Percentiles rank a stretch among this genome's conserved stretches.
Conservation (phyloP, 2,797 vertebrate species). For the Liasis olivaceus region DNA sequence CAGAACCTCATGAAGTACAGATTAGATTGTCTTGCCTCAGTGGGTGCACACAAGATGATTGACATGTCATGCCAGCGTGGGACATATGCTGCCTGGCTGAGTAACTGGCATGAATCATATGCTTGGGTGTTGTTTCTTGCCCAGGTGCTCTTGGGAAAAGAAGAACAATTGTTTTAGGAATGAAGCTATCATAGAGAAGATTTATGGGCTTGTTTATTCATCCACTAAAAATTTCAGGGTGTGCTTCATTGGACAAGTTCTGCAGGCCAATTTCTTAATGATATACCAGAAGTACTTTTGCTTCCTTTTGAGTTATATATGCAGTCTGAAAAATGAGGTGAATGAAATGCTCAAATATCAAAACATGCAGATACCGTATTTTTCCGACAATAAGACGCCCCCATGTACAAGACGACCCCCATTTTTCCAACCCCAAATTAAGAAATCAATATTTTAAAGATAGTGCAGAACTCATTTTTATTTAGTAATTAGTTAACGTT, state of each 20-base stretch:
- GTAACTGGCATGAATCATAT: slow-evolving; percentile 64
- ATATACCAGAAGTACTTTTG: not conserved
- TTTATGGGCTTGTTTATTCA: slow-evolving; percentile 15
- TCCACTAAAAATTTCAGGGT: not conserved
- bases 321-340: not conserved
- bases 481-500: too few species aligned
- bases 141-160: slow-evolving; percentile 30
- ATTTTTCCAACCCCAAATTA: too few species aligned
- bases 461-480: too few species aligned
- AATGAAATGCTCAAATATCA: not conserved
- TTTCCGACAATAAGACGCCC: too few species aligned
- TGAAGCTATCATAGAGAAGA: not conserved
- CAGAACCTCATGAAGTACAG: slow-evolving; percentile 33
- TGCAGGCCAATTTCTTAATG: not conserved
- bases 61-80: slow-evolving; percentile 43
- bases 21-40: slow-evolving; percentile 44
- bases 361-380: not conserved
- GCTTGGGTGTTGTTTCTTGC: slow-evolving; percentile 32
- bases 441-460: too few species aligned
- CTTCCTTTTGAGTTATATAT: not conserved
- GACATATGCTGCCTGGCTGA: slow-evolving; percentile 44
- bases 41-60: slow-evolving; percentile 45
- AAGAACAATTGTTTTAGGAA: slow-evolving; percentile 13
- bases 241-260: not conserved
- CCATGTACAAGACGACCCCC: too few species aligned